A percentile compares a stretch with the other conserved stretches of the same genome.
phyloP scores from a whole-genome alignment of 1,140 invertebrate genomes.

The Chrysoperla carnea region DNA sequence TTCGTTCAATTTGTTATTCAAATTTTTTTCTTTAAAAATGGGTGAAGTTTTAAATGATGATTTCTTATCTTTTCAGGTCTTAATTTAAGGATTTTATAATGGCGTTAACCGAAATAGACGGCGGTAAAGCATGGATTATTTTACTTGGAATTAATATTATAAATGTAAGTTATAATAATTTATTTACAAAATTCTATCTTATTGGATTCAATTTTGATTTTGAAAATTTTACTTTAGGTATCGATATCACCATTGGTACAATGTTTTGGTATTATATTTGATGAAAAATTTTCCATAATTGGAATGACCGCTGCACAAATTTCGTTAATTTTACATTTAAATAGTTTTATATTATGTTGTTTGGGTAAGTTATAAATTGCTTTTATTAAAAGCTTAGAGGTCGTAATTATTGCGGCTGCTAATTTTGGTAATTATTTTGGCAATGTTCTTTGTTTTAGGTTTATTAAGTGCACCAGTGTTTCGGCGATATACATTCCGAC shows the following conservation, averaged over 20 bases:
- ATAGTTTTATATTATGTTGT: slow-evolving; percentile 14
- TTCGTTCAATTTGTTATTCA: too few relatives aligned
- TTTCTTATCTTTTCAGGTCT: too few relatives aligned
- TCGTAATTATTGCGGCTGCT: too few relatives aligned
- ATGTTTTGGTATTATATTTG: slow-evolving; percentile 18
- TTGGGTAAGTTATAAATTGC: slow-evolving; percentile 9
- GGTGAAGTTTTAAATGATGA: too few relatives aligned
- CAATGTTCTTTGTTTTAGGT: slow-evolving; percentile 14
- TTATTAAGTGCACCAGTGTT: slow-evolving; percentile 19
- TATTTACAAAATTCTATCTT: too few relatives aligned
- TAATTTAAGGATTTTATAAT: too few relatives aligned
- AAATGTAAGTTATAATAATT: background rate
- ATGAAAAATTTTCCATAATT: slow-evolving; percentile 11
- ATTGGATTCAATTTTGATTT: background rate
- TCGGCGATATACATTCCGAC: slow-evolving; percentile 14
- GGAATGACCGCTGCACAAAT: slow-evolving; percentile 14
- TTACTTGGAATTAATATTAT: background rate
- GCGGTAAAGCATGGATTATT: background rate
- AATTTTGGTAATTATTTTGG: too few relatives aligned
- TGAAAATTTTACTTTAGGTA: slow-evolving; percentile 7
- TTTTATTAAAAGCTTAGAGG: too few relatives aligned
- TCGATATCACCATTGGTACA: slow-evolving; percentile 12
- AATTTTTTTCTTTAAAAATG: too few relatives aligned
- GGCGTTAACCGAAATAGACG: background rate
- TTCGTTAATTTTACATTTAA: slow-evolving; percentile 16